Evolutionary conservation across 1,140 invertebrate genomes (phyloP).

Genomic region (Meloidogyne hapla): DNA sequence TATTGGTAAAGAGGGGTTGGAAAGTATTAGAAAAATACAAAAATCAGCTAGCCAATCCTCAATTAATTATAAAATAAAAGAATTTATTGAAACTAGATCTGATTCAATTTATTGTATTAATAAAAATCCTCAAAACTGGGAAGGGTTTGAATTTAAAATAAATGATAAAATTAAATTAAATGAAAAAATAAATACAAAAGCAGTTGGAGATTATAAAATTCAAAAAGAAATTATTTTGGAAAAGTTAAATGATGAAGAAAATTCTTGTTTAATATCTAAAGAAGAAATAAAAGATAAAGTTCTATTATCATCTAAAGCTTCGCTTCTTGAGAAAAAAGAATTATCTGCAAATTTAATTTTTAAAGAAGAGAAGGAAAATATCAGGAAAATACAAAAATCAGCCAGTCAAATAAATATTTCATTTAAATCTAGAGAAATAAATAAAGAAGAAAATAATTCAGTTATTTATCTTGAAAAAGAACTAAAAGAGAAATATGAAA

Average conservation of each 20-base stretch:
- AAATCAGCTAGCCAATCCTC: too few relatives aligned
- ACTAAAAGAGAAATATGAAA: too few relatives aligned
- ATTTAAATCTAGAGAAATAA: background rate
- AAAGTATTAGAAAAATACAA: too few relatives aligned
- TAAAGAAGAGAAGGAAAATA: background rate
- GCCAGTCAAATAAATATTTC: too few relatives aligned
- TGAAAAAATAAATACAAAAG: background rate
- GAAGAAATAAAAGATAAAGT: background rate
- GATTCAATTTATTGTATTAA: too few relatives aligned
- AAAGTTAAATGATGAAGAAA: background rate
- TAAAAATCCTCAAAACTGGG: too few relatives aligned
- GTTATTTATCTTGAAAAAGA: background rate
- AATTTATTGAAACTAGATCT: too few relatives aligned
- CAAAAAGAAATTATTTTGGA: too few relatives aligned
- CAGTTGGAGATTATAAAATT: too few relatives aligned
- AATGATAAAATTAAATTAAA: slow-evolving; percentile 9
- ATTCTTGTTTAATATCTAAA: background rate
- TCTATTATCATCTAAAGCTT: background rate
- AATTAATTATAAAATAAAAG: too few relatives aligned
- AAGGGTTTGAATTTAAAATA: background rate
- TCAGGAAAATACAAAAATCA: background rate
- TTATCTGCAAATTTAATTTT: background rate
- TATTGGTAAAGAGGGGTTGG: too few relatives aligned
- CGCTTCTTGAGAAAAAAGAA: background rate
- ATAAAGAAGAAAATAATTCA: background rate